Evolutionary conservation across 1,140 invertebrate genomes (phyloP).

Genomic region (Caenorhabditis remanei): DNA sequence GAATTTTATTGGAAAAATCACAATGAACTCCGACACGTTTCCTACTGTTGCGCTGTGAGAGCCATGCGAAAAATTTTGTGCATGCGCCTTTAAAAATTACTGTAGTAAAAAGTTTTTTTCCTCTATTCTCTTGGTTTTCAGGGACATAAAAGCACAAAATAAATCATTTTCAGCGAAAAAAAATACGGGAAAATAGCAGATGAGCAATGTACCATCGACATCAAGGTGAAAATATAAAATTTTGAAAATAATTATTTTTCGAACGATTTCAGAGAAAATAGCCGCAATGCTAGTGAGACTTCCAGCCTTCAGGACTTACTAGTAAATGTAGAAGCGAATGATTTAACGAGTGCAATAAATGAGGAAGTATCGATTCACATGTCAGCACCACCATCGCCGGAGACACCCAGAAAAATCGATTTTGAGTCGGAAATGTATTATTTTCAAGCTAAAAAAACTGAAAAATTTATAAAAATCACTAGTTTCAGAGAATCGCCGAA

Average conservation of each 20-base stretch:
- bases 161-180: neutral
- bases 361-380: constrained; percentile 26
- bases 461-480: neutral
- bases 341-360: constrained; percentile 39
- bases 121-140: neutral
- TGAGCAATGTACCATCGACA: constrained; percentile 40
- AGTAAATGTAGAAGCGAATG: constrained; percentile 23
- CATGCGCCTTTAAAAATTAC: constrained; percentile 15
- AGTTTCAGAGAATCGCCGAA: constrained; percentile 16
- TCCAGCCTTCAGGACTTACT: constrained; percentile 27
- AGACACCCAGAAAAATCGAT: constrained; percentile 16
- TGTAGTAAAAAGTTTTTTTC: neutral
- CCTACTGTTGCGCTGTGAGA: neutral
- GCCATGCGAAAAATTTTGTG: too few species aligned
- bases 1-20: neutral
- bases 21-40: neutral
- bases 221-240: neutral
- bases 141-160: neutral
- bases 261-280: neutral
- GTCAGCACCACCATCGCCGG: constrained; percentile 22
- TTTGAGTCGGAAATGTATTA: constrained; percentile 4
- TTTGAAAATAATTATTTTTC: neutral
- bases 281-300: constrained; percentile 26
- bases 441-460: too few species aligned
- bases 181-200: neutral